Base-by-base conservation (phyloP, 1,140 invertebrate genomes). In the Sarcophaga peregrina region DNA sequence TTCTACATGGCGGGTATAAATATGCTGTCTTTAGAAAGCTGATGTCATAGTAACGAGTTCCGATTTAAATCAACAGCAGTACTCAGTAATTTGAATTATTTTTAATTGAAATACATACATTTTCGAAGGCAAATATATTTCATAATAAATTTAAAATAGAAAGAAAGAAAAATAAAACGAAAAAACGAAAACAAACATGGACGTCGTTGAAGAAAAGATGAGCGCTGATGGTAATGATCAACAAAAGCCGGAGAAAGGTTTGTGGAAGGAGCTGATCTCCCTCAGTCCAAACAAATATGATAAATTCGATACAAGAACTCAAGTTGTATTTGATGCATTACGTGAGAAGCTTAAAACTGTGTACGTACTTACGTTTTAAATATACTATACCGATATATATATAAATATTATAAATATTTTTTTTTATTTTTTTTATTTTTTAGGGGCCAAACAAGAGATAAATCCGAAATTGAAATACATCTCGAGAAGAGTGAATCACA, bases 401-500 rank as follows among this genome's bases (percentile, higher is more conserved):
- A 15, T 62, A 62, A 15, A 62, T 62, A 17, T 13, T 10, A 62
- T n/a, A 15, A n/a, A n/a, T n/a, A n/a, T n/a, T n/a, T n/a, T 47
- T 8, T 47, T n/a, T n/a, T 76, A 48, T 50, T 52, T 25, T 50
- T 20, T 47, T 7, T 1, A 15, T 13, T 46, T 46, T 50, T 47
- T 48, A 78, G 75, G n/a, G 11, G 47, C 37, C 47, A 82, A 20
- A 15, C 10, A 2, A 78, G 50, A 0, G 83, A 87, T 17, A 86
- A 88, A 80, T 83, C 48, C n/a, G 84, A 86, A 75, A 89, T 90
- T 8, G 88, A 90, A 80, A 84, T 85, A 48, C 89, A 87, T 81
- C 84, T 90, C 20, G 87, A 88, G 62, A 9, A 85, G 11, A 89
- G 86, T 8, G 86, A 89, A 54, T 83, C 84, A 48, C 83, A 84